Conservation (phyloP, 2,113 vertebrate genomes). For the Chlorodrepanis virens region DNA sequence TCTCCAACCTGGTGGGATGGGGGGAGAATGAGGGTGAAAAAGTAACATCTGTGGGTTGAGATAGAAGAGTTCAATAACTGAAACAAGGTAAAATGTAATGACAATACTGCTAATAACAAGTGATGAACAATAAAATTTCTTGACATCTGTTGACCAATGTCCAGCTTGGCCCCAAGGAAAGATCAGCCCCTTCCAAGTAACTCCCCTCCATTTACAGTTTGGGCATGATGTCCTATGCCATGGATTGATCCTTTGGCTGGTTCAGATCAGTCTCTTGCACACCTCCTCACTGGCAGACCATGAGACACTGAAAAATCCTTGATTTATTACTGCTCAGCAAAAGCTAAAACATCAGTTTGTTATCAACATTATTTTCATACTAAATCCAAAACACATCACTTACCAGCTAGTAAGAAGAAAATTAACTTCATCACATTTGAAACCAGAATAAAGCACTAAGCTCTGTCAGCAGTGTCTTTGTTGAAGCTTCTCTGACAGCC, state of each 20-base stretch:
- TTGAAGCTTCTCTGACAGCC: background rate
- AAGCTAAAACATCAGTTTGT: background rate
- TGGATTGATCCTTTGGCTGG: background rate
- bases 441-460: background rate
- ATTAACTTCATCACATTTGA: background rate
- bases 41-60: background rate
- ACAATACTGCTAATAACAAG: background rate
- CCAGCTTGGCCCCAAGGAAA: background rate
- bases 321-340: background rate
- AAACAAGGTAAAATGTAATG: background rate
- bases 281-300: background rate
- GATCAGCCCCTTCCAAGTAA: background rate
- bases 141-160: background rate
- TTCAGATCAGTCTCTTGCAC: background rate
- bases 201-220: background rate
- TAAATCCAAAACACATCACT: background rate
- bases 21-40: background rate
- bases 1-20: too few species aligned
- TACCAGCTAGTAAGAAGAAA: background rate
- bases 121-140: background rate
- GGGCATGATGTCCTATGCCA: background rate
- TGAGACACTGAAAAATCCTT: background rate
- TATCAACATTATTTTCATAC: background rate
- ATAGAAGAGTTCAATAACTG: background rate
- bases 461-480: background rate